Evolutionary conservation across 2,113 vertebrate species (phyloP), one percentile per base, ranked within the genome.

Genomic region (Burhinus bistriatus): DNA sequence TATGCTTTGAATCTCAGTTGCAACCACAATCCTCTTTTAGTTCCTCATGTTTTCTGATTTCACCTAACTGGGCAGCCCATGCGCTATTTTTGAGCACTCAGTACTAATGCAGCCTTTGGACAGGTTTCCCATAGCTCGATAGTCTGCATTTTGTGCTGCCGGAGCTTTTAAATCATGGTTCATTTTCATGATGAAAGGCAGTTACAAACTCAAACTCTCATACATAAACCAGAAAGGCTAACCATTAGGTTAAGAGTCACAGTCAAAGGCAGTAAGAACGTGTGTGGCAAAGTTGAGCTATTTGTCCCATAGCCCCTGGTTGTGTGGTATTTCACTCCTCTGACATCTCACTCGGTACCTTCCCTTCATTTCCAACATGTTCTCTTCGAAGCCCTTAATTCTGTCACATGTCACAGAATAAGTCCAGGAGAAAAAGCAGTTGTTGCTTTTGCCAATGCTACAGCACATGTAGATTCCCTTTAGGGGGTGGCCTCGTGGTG

Each of bases 171-270:
- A 91, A 85, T 90, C 93, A 70, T 30, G 75, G 42, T 49, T 83
- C 75, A 69, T 90, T 94, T 87, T 65, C 36, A 49, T 72, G 82
- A 94, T 69, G 90, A 96, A 96, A 94, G 75, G 36, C 75, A 94
- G 92, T 61, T 58, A 90, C 83, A 91, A 91, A 77, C 45, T 83
- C 49, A 20, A 93, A 51, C 55, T 61, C 68, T 76, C 34, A 40
- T 68, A 38, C 9, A 87, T n/a, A 79, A 89, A 90, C 16, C 58
- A 64, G 87, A 84, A 76, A 78, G 57, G 32, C 77, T 71, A 72
- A 38, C 20, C 19, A 49, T 38, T 64, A 89, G 47, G 64, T 64
- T 93, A 57, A 80, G 81, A 90, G 82, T 57, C 40, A 15, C 55
- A 71, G n/a, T 38, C 65, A 85, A 59, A 88, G 51, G 66, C 65